Conservation (phyloP, 2,797 vertebrate genomes). For the Masticophis lateralis region DNA sequence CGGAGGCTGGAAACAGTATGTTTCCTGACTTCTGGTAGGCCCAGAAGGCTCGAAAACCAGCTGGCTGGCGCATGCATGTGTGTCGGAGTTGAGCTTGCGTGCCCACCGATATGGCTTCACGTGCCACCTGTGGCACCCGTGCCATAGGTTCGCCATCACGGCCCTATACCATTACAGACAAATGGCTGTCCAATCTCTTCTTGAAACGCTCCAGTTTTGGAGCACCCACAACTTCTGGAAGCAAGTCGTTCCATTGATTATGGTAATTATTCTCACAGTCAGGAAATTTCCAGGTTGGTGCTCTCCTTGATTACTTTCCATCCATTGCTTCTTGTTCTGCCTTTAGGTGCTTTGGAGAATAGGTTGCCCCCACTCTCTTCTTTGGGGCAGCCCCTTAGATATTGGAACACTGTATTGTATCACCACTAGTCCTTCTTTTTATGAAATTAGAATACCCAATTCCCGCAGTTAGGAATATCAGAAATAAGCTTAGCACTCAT, state of each 20-base stretch:
- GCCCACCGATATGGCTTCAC: no score
- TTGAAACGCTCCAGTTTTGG: background rate
- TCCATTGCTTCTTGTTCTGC: background rate
- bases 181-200: background rate
- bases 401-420: background rate
- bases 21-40: no score
- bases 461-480: background rate
- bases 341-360: background rate
- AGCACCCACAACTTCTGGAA: background rate
- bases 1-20: no score
- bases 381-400: background rate
- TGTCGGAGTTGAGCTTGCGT: no score
- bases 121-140: no score
- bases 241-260: background rate
- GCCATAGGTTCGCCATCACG: no score
- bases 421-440: background rate
- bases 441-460: background rate
- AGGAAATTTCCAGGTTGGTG: background rate
- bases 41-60: no score
- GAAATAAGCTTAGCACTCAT: background rate
- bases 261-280: background rate
- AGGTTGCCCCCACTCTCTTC: background rate
- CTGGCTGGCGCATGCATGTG: no score
- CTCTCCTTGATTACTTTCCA: background rate
- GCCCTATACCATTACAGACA: background rate